Evolutionary conservation across 2,113 vertebrate species (phyloP).

Genomic region (Psittacula cyanocephala): DNA sequence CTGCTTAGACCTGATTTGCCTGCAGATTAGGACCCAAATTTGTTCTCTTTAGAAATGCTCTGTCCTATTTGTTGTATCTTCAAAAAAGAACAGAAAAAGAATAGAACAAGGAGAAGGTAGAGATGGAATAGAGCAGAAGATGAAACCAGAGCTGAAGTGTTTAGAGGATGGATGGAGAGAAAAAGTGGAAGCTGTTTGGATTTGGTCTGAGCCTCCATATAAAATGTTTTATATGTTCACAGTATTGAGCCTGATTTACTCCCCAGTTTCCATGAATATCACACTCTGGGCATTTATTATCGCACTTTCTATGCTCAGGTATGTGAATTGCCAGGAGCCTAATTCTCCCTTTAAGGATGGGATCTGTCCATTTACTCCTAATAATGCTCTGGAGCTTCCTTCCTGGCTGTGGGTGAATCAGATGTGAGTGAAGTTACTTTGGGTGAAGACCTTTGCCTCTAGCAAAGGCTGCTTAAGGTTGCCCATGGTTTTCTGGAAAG

Average conservation of each 20-base stretch:
- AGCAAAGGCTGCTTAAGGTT: neutral
- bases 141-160: neutral
- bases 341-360: neutral
- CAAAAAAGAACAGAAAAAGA: neutral
- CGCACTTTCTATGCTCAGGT: neutral
- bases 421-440: neutral
- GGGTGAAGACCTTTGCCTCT: neutral
- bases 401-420: neutral
- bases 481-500: neutral
- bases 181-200: neutral
- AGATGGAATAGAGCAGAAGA: rapidly evolving
- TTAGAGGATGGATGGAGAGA: neutral
- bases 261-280: neutral
- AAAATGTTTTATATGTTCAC: neutral
- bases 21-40: neutral
- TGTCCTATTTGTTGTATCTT: neutral
- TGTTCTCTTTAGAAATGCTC: neutral
- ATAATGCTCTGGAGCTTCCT: neutral
- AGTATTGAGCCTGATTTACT: neutral
- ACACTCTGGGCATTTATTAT: neutral
- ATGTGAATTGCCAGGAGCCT: neutral
- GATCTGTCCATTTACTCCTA: rapidly evolving
- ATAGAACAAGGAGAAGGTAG: neutral
- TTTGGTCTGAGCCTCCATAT: neutral
- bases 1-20: neutral